Base-by-base conservation (phyloP, 2,797 vertebrate genomes). In the Melanotaenia nigrans region DNA sequence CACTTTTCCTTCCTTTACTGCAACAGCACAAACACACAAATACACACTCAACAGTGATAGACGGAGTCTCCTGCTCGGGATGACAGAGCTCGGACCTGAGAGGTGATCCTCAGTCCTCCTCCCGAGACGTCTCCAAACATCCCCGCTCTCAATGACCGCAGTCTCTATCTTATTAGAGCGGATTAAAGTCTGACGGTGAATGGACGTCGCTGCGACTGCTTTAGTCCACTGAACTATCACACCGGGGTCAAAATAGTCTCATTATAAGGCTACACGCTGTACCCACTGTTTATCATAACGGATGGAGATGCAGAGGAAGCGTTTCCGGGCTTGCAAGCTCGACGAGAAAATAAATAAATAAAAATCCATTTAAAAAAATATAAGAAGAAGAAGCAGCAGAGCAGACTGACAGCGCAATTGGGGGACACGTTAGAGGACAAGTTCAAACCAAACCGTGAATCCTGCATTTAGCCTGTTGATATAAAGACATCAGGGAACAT, bases 141-240 rank as follows among this genome's bases (percentile, higher is more conserved):
- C 61, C 74, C 36, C 53, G 16, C 81, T 18, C 72, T 20, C 75
- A n/a, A 62, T 61, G 82, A 71, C 84, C 76, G 73, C 88, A 73
- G 78, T 33, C 73, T 90, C 83, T 69, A 90, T 93, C 90, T 83
- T 85, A 82, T 92, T 92, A 92, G 54, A 81, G 78, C 73, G 90
- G 92, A 93, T 94, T 92, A 91, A 36, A 87, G 86, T 71, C 85
- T 76, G 77, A 65, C 83, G 81, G 82, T 85, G 89, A 90, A 88
- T 84, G 88, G 71, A 88, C 78, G 83, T 83, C 79, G 85, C 83
- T 81, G 63, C 77, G 53, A 66, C 65, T 68, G 85, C 81, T 87
- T 86, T 77, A 84, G 79, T 89, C 68, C 83, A 81, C 69, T 85
- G 65, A 81, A 86, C 85, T 79, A 40, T 65, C 78, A 61, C 70